phyloP scores from a whole-genome alignment of 2,888 invertebrate genomes.

The Shargacucullia verbasci region DNA sequence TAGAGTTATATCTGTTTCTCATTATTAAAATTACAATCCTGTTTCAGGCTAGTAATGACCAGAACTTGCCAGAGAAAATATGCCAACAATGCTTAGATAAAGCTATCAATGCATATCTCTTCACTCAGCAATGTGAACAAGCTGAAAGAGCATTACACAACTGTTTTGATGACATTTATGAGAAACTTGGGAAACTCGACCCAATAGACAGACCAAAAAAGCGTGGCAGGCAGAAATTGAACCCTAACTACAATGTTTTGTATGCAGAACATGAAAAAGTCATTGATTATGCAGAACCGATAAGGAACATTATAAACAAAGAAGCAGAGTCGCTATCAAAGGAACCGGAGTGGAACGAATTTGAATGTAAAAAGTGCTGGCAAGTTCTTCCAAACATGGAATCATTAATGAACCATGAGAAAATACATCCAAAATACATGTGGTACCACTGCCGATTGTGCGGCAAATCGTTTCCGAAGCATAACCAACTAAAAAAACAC shows the following conservation, averaged over 20 bases:
- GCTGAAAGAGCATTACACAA: constrained; percentile 77
- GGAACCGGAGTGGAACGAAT: constrained; percentile 60
- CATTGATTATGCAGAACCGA: constrained; percentile 80
- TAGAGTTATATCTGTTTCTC: background rate
- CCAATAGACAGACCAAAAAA: constrained; percentile 72
- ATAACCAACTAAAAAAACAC: constrained; percentile 70
- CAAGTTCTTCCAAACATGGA: constrained; percentile 72
- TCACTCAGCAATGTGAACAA: constrained; percentile 80
- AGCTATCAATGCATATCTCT: constrained; percentile 75
- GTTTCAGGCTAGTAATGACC: constrained; percentile 74
- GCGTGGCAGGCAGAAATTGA: constrained; percentile 76
- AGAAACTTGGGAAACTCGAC: constrained; percentile 78
- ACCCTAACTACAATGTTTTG: constrained; percentile 74
- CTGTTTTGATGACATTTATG: constrained; percentile 80
- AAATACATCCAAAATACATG: constrained; percentile 78
- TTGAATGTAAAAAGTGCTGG: constrained; percentile 81
- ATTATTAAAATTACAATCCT: background rate
- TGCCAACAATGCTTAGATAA: constrained; percentile 76
- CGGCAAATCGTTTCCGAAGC: constrained; percentile 78
- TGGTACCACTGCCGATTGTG: constrained; percentile 80
- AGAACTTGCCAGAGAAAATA: constrained; percentile 77
- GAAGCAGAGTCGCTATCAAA: constrained; percentile 56
- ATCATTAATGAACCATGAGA: constrained; percentile 75
- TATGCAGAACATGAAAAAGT: constrained; percentile 72
- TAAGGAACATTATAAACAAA: constrained; percentile 73